Evolutionary conservation across 2,797 vertebrate genomes (phyloP).

Genomic region (Ceryle rudis): DNA sequence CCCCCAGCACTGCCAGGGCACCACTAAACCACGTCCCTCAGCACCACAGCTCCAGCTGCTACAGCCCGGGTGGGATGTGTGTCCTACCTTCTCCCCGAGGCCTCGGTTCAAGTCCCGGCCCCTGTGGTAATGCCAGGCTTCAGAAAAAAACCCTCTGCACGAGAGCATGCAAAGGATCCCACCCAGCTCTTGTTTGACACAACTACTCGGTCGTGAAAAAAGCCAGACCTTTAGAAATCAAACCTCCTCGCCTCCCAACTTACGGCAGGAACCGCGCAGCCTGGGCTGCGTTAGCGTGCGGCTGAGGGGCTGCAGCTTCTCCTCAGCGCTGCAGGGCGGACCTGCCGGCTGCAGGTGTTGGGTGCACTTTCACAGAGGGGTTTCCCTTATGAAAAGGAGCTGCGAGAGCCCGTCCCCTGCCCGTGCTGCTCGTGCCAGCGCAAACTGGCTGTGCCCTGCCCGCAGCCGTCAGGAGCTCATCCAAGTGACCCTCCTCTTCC

Average conservation of each 20-base stretch:
- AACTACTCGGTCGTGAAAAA: neutral
- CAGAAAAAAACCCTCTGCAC: neutral
- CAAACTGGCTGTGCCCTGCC: neutral
- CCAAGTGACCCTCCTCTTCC: rapidly evolving
- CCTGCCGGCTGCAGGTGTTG: neutral
- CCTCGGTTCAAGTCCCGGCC: neutral
- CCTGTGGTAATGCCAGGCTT: neutral
- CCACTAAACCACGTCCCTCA: neutral
- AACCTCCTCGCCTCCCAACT: neutral
- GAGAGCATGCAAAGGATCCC: neutral
- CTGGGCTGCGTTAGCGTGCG: rapidly evolving
- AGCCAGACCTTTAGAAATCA: neutral
- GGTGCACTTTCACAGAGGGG: neutral
- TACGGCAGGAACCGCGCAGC: neutral
- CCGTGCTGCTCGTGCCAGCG: rapidly evolving
- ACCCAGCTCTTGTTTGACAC: neutral
- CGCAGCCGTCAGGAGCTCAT: rapidly evolving
- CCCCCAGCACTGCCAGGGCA: neutral
- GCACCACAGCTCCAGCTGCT: neutral
- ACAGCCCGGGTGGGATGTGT: neutral
- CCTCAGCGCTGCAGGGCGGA: neutral
- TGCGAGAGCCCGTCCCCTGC: neutral
- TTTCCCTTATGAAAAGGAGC: neutral
- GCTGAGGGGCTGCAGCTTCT: neutral
- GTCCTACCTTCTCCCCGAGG: neutral